phyloP scores from a whole-genome alignment of 92 coral and sea anemone species.

The Actinostola sp. region DNA sequence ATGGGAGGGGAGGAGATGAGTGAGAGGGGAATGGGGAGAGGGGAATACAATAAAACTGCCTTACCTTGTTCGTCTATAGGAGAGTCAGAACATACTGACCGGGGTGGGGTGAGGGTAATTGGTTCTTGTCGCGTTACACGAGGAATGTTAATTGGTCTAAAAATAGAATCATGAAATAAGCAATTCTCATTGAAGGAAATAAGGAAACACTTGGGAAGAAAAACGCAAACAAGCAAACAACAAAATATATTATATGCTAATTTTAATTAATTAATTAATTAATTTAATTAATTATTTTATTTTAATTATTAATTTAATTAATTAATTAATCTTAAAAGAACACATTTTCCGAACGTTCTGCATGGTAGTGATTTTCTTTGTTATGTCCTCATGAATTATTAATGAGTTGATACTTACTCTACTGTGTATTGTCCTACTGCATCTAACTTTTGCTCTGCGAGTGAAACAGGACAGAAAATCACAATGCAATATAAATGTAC shows the following conservation, averaged over 20 bases:
- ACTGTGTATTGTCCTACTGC: conserved; percentile 6
- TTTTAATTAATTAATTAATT: no score
- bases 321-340: no score
- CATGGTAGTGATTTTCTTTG: no score
- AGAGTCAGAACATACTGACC: conserved; percentile 68
- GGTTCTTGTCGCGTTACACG: conserved; percentile 21
- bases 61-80: conserved; percentile 68
- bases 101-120: conserved; percentile 74
- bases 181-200: background rate
- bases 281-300: no score
- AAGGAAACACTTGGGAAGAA: background rate
- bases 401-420: conserved; percentile 19
- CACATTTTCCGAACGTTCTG: no score
- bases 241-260: no score
- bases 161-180: background rate
- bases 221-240: background rate
- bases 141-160: conserved; percentile 72
- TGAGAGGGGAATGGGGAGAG: background rate
- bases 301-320: no score
- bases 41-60: background rate
- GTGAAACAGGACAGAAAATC: no score
- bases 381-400: no score
- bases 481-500: background rate
- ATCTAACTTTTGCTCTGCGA: conserved; percentile 6
- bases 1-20: no score